Evolutionary conservation across 2,888 invertebrate genomes (phyloP).

Genomic region (Sepiola atlantica): DNA sequence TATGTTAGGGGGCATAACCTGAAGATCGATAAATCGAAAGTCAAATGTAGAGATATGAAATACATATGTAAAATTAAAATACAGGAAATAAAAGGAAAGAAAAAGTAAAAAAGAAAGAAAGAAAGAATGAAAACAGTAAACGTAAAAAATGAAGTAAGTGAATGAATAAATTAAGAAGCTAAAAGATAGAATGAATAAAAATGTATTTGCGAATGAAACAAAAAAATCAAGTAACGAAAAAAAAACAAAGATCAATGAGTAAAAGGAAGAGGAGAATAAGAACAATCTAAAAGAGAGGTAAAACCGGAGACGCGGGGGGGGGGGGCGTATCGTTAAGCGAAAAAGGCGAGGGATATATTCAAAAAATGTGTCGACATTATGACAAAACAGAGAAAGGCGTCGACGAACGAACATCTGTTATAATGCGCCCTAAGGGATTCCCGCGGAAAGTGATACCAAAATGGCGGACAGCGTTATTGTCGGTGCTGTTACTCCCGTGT

Average conservation of each 20-base stretch:
- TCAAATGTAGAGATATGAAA: neutral
- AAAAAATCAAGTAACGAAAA: neutral
- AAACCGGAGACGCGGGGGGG: neutral
- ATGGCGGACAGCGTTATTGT: constrained; percentile 14
- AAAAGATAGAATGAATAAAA: neutral
- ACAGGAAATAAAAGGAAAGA: too few species aligned
- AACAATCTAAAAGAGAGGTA: neutral
- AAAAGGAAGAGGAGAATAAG: neutral
- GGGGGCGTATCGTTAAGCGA: neutral
- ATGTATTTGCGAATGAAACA: neutral
- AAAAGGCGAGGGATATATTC: neutral
- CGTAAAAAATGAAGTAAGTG: neutral
- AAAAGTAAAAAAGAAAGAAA: neutral
- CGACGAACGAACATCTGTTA: neutral
- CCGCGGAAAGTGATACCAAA: neutral
- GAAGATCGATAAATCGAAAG: neutral
- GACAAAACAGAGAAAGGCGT: neutral
- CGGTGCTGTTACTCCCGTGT: constrained; percentile 2
- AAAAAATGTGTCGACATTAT: neutral
- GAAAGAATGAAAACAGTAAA: neutral
- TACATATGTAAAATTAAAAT: neutral
- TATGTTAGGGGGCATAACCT: too few species aligned
- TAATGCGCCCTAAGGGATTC: neutral
- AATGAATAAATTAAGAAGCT: neutral
- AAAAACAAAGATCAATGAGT: neutral